Evolutionary conservation across 2,113 vertebrate species (phyloP), one percentile per base, ranked within the genome.

Genomic region (Callocephalon fimbriatum): DNA sequence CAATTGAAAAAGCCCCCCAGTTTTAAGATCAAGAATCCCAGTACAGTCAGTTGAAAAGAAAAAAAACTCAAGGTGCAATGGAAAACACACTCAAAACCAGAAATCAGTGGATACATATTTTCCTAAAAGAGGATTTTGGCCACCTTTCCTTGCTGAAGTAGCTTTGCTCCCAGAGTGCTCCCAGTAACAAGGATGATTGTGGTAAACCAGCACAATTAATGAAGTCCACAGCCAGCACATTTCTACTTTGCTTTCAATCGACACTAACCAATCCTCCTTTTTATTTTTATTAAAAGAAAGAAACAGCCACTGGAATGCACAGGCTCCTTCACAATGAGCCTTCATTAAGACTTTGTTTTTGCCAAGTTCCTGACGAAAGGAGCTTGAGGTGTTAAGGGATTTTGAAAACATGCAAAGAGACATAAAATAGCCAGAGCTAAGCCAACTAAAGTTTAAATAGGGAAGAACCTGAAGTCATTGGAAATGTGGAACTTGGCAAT

Each of bases 331-430:
- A 48, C 32, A 63, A 84, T 79, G 56, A 4, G 22, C 97, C 78
- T 97, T 97, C 65, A 83, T 95, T 94, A 97, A 48, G 83, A 31
- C 27, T 72, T 67, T 7, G 40, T 73, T 97, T 97, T 97, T 96
- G 40, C 35, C 32, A 65, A 59, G 45, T 83, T 22, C 40, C 19
- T 78, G 88, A 72, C 25, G 53, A 91, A 95, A 76, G 27, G 66
- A 94, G 27, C 48, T 63, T 45, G 79, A 90, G 44, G 27, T 45
- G 47, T 48, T 93, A 75, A 76, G 62, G 88, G 71, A 88, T 76
- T 62, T 91, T 54, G 76, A 90, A 97, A 89, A 73, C 63, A 93
- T 51, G 32, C 67, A 88, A 70, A 95, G 78, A 63, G 47, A 95
- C 63, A 75, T 65, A 86, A 72, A 94, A 90, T 72, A 66, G 22